Conservation (phyloP, 92 coral and sea anemone species). For the Ricordea florida region DNA sequence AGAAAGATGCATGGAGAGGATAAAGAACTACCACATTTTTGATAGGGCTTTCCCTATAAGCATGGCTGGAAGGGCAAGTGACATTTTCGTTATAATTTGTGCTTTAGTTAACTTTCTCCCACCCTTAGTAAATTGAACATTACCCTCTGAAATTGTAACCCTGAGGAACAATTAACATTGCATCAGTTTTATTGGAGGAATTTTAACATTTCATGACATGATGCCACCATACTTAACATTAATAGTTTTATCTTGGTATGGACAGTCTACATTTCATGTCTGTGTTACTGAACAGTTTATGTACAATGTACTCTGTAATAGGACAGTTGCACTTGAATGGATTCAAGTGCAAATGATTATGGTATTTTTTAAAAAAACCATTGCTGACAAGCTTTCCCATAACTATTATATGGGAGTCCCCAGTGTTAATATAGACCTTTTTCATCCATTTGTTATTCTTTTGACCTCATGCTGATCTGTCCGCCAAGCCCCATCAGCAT, state of each 20-base stretch:
- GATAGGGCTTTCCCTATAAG: slow-evolving; percentile 49
- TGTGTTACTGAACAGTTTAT: neutral
- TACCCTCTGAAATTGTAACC: slow-evolving; percentile 19
- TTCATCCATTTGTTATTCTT: too few relatives aligned
- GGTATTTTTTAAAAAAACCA: too few relatives aligned
- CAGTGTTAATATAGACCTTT: neutral
- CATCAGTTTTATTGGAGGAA: slow-evolving; percentile 9
- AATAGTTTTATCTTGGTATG: neutral
- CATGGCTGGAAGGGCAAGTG: slow-evolving; percentile 48
- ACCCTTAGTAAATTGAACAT: slow-evolving; percentile 29
- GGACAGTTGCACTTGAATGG: too few relatives aligned
- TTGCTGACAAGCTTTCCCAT: too few relatives aligned
- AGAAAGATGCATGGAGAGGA: slow-evolving; percentile 26
- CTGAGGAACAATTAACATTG: neutral
- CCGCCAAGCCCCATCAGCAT: too few relatives aligned
- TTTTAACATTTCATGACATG: slow-evolving; percentile 20
- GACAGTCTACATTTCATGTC: neutral
- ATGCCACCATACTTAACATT: slow-evolving; percentile 3
- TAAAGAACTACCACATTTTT: slow-evolving; percentile 43
- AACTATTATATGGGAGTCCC: too few relatives aligned
- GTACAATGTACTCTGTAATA: too few relatives aligned
- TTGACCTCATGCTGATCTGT: too few relatives aligned
- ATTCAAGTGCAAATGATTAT: too few relatives aligned
- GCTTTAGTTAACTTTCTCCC: slow-evolving; percentile 57
- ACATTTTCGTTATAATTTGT: slow-evolving; percentile 49